Percentiles rank a stretch among this genome's conserved stretches.
Evolutionary conservation across 2,888 invertebrate species (phyloP).

Genomic region (Temnothorax rugatulus): DNA sequence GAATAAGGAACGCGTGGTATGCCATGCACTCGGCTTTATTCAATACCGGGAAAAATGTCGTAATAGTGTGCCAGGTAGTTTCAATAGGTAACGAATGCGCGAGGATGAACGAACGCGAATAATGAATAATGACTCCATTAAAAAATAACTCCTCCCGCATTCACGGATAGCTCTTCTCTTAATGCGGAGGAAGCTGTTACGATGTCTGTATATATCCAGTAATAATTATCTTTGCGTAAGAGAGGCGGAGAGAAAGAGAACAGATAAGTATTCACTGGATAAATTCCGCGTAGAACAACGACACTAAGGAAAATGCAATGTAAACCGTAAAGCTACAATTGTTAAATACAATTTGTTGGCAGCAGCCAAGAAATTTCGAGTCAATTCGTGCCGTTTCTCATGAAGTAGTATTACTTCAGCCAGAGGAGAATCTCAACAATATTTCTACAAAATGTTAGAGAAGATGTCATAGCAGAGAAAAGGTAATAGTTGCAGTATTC

Average conservation of each 20-base stretch:
- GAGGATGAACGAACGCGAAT: constrained; percentile 13
- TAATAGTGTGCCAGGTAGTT: constrained; percentile 1
- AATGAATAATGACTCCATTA: constrained; percentile 33
- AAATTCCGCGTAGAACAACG: not conserved
- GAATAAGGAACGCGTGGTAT: constrained; percentile 18
- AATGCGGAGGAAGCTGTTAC: not conserved
- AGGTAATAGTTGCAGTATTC: not conserved
- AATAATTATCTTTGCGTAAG: constrained; percentile 34
- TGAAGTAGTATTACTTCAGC: constrained; percentile 24
- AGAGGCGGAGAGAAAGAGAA: not conserved
- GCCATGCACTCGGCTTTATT: not conserved
- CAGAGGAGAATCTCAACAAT: not conserved
- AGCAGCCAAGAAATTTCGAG: constrained; percentile 36
- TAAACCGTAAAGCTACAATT: constrained; percentile 31
- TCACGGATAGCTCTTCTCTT: not conserved
- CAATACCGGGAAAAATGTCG: constrained; percentile 16
- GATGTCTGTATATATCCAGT: not conserved
- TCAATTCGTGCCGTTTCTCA: constrained; percentile 14
- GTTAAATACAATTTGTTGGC: constrained; percentile 21
- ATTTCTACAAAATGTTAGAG: constrained; percentile 7
- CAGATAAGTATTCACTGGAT: not conserved
- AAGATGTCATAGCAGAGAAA: not conserved
- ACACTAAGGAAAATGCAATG: constrained; percentile 11
- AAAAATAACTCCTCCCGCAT: constrained; percentile 22
- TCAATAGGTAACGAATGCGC: constrained; percentile 28